These are phyloP conservation scores for Halcyon leucocephala DNA, from an alignment of 2,797 vertebrate species.

Conservation along the genomic window DNA sequence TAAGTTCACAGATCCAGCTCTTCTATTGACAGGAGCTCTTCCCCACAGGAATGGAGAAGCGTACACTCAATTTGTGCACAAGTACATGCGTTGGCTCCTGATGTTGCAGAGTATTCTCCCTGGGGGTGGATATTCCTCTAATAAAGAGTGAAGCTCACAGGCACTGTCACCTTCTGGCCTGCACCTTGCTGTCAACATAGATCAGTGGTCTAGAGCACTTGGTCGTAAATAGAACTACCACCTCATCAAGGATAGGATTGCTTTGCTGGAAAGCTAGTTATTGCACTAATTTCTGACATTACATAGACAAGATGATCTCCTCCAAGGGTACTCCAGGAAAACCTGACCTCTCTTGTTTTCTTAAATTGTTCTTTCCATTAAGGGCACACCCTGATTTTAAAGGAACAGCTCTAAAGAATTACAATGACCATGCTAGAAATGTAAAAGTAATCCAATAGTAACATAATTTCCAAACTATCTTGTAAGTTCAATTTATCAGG, in stretches of 20 bases:
- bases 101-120: not conserved
- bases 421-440: fast-evolving
- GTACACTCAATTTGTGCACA: fast-evolving
- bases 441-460: not conserved
- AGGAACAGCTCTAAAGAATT: not conserved
- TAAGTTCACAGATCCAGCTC: not conserved
- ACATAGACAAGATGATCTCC: not conserved
- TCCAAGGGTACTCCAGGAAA: not conserved
- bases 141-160: not conserved
- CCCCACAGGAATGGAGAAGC: fast-evolving
- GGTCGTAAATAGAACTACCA: not conserved
- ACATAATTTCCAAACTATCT: not conserved
- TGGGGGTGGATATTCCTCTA: not conserved
- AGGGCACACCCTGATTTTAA: not conserved
- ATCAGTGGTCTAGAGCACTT: not conserved
- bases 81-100: fast-evolving
- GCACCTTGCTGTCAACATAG: not conserved
- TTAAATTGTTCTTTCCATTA: not conserved
- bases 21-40: not conserved
- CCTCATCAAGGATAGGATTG: not conserved
- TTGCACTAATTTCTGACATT: not conserved
- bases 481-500: not conserved
- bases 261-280: not conserved
- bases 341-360: not conserved
- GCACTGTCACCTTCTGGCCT: not conserved